Percentiles rank a stretch among this genome's conserved stretches.
These are phyloP conservation scores for Camponotus floridanus DNA, from an alignment of 1,140 invertebrate genomes.

Conservation along the genomic window DNA sequence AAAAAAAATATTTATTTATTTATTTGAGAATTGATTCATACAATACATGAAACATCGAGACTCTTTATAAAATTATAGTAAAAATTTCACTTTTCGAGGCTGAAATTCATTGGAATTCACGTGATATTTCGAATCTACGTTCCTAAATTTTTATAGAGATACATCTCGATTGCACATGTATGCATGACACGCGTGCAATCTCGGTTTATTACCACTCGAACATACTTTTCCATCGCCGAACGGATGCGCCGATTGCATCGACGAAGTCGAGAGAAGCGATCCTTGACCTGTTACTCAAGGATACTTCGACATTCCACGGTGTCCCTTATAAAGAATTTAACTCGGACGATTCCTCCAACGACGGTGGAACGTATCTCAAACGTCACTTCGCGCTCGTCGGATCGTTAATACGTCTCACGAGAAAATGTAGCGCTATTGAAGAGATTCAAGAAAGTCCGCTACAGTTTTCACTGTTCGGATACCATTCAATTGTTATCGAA, in stretches of 20 bases:
- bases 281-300: conserved; percentile 56
- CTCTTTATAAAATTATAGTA: neutral
- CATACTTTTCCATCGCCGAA: conserved; percentile 18
- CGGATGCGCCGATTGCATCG: neutral
- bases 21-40: neutral
- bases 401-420: conserved; percentile 59
- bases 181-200: conserved; percentile 11
- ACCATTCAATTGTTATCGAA: conserved; percentile 47
- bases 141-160: neutral
- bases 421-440: conserved; percentile 55
- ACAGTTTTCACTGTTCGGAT: conserved; percentile 35
- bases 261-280: conserved; percentile 18
- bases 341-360: conserved; percentile 39
- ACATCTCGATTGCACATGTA: neutral
- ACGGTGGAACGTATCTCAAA: conserved; percentile 31
- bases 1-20: conserved; percentile 21
- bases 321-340: conserved; percentile 61
- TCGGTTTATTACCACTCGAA: neutral
- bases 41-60: neutral
- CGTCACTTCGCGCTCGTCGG: conserved; percentile 50
- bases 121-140: neutral
- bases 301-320: conserved; percentile 44
- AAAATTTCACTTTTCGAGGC: neutral
- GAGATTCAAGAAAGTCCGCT: conserved; percentile 53
- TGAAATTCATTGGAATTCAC: neutral